A percentile compares a stretch with the other conserved stretches of the same genome.
These are phyloP conservation scores for Nannoperca australis DNA, from an alignment of 2,797 vertebrate genomes.

Conservation along the genomic window DNA sequence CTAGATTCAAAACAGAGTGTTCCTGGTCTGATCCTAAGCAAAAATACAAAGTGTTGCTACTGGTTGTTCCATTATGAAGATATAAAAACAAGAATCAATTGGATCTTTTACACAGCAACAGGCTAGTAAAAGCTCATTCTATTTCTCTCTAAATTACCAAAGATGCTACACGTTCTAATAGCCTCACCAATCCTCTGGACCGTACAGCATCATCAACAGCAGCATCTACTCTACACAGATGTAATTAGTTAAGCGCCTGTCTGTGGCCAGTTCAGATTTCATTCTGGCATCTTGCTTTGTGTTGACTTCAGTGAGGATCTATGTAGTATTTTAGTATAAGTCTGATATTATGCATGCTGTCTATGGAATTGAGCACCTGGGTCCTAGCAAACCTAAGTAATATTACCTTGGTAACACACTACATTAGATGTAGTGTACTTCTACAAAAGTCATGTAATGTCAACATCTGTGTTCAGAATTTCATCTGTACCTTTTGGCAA, in stretches of 20 bases:
- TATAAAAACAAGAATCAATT: neutral
- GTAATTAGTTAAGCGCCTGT: too few species aligned
- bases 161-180: neutral
- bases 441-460: too few species aligned
- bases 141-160: neutral
- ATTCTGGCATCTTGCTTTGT: neutral
- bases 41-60: neutral
- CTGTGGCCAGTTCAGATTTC: too few species aligned
- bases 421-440: too few species aligned
- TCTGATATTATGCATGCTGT: neutral
- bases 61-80: neutral
- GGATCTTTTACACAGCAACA: neutral
- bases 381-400: neutral
- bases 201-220: neutral
- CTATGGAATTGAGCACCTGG: neutral
- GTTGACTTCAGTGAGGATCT: neutral
- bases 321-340: neutral
- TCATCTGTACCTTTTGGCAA: too few species aligned
- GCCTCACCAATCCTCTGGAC: too few species aligned
- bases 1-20: neutral
- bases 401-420: too few species aligned
- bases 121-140: neutral
- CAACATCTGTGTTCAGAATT: too few species aligned
- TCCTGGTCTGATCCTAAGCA: slow-evolving; percentile 1
- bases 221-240: neutral